These are phyloP conservation scores for Micoletzkya japonica DNA, from an alignment of 2,888 invertebrate genomes.

Conservation along the genomic window DNA sequence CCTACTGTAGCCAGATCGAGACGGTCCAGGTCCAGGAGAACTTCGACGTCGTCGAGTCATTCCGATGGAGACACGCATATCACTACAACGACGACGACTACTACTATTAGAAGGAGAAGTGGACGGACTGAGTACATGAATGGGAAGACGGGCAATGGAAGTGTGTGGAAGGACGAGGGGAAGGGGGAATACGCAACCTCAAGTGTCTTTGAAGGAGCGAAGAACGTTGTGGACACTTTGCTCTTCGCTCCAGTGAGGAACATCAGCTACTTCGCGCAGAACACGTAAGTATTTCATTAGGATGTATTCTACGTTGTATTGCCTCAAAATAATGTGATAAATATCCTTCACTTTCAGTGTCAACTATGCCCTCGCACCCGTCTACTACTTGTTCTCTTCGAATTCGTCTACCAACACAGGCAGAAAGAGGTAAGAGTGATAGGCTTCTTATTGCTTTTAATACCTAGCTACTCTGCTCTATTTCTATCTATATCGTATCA, in stretches of 20 bases:
- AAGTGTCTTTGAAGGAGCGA: neutral
- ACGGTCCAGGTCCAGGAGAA: too few relatives aligned
- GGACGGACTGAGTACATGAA: neutral
- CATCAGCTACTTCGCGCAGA: neutral
- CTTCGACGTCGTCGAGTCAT: too few relatives aligned
- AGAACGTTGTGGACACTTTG: neutral
- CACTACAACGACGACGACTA: too few relatives aligned
- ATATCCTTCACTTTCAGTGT: neutral
- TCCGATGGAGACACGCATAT: too few relatives aligned
- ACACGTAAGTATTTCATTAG: neutral
- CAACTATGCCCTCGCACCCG: neutral
- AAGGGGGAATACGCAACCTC: neutral
- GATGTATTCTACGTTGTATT: neutral
- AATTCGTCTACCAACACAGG: too few relatives aligned
- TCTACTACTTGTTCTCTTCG: neutral
- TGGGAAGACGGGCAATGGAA: too few relatives aligned
- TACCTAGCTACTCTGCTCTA: neutral
- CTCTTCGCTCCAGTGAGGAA: neutral
- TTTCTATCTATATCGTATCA: neutral
- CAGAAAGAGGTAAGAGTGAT: neutral
- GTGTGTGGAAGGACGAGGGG: neutral
- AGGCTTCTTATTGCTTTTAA: too few relatives aligned
- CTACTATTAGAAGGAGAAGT: neutral
- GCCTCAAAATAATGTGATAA: neutral
- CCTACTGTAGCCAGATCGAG: too few relatives aligned